phyloP scores from a whole-genome alignment of 2,113 vertebrate genomes.

The Apteryx owenii region DNA sequence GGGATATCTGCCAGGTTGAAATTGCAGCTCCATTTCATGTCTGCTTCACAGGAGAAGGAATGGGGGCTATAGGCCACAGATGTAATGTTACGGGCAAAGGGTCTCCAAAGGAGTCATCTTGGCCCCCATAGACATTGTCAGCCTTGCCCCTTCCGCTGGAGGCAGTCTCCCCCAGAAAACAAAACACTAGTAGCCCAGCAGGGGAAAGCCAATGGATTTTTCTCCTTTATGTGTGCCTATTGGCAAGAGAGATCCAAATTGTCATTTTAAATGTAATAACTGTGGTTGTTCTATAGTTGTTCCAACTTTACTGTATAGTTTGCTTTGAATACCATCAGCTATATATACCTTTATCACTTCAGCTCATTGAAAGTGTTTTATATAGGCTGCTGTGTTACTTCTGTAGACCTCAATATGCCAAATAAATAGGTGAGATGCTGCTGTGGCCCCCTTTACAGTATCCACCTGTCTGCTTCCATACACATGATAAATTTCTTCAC shows the following conservation, averaged over 20 bases:
- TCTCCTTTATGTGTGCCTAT: not conserved
- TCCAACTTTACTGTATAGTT: not conserved
- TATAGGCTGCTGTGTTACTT: not conserved
- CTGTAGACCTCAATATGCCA: not conserved
- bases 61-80: not conserved
- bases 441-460: not conserved
- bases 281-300: not conserved
- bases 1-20: not conserved
- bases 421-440: not conserved
- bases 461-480: not conserved
- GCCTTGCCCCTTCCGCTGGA: not conserved
- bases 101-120: not conserved
- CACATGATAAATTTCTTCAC: not conserved
- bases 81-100: not conserved
- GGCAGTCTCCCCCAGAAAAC: not conserved
- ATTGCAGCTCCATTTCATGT: not conserved
- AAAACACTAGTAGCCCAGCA: not conserved
- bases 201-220: not conserved
- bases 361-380: not conserved
- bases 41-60: not conserved
- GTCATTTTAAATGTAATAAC: not conserved
- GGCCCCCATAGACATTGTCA: not conserved
- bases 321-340: not conserved
- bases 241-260: accelerated
- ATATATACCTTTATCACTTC: not conserved